phyloP scores from a whole-genome alignment of 2,113 vertebrate species.

The Emberiza fucata region DNA sequence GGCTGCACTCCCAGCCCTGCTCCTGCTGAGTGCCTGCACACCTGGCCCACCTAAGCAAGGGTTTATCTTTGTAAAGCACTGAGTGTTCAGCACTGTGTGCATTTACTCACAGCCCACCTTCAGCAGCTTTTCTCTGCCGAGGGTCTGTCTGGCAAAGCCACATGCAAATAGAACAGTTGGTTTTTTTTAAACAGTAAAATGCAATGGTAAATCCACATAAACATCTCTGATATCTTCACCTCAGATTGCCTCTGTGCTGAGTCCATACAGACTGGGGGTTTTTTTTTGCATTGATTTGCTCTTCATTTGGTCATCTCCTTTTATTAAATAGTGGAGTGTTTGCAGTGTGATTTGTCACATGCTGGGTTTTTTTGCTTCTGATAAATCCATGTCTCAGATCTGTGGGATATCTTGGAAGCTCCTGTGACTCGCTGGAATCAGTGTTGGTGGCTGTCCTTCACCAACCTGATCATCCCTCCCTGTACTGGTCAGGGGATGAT shows the following conservation, averaged over 20 bases:
- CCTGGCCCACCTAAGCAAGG: neutral
- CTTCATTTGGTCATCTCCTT: neutral
- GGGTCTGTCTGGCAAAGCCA: neutral
- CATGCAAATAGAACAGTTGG: accelerated
- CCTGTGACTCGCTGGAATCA: neutral
- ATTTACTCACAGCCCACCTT: neutral
- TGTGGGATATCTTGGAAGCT: neutral
- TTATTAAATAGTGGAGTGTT: neutral
- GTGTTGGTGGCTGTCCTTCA: neutral
- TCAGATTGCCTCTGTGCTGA: neutral
- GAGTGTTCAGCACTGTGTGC: neutral
- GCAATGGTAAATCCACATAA: neutral
- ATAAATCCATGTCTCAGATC: neutral
- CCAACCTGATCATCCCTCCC: neutral
- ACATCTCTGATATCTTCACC: neutral
- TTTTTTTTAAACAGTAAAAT: neutral
- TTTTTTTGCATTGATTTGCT: neutral
- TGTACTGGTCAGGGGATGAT: neutral
- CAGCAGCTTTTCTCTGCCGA: neutral
- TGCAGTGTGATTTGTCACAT: neutral
- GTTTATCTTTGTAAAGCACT: neutral
- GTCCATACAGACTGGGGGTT: neutral
- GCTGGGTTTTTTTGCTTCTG: neutral
- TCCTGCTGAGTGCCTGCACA: neutral
- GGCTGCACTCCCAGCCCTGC: neutral